phyloP scores from a whole-genome alignment of 2,797 vertebrate species.

The Glyptemys insculpta region DNA sequence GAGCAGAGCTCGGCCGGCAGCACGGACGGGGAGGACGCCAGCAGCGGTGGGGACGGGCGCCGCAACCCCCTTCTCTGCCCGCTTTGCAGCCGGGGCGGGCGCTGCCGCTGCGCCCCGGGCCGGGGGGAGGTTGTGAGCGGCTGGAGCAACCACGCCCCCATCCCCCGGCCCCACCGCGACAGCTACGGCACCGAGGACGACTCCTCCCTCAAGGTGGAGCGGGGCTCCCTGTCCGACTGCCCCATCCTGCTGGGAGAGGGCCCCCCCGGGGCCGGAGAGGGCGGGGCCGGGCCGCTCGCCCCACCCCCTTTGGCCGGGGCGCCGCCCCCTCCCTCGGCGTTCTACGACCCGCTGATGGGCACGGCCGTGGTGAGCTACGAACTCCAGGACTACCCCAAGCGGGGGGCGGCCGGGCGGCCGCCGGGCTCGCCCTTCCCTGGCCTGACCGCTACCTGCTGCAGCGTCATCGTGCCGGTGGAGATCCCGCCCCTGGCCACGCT shows the following conservation, averaged over 20 bases:
- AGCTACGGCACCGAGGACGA: constrained; percentile 76
- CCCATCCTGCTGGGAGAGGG: constrained; percentile 78
- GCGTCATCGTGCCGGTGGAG: constrained; percentile 46
- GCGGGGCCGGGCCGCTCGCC: constrained; percentile 59
- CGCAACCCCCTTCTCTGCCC: constrained; percentile 74
- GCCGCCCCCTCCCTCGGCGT: constrained; percentile 77
- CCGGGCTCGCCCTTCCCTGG: constrained; percentile 83
- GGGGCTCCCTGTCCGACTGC: constrained; percentile 78
- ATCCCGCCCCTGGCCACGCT: constrained; percentile 54
- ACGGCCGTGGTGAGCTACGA: constrained; percentile 86
- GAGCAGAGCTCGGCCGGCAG: constrained; percentile 78
- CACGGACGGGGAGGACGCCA: constrained; percentile 69
- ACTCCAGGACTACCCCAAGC: constrained; percentile 86
- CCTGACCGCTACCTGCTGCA: constrained; percentile 55
- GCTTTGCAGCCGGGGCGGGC: constrained; percentile 73
- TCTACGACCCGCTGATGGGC: constrained; percentile 86
- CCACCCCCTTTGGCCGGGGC: constrained; percentile 86
- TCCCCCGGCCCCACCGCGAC: constrained; percentile 74
- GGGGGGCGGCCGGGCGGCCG: constrained; percentile 81
- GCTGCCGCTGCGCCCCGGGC: constrained; percentile 72
- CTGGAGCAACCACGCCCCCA: constrained; percentile 78
- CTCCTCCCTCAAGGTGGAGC: constrained; percentile 77
- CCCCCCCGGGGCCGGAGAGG: constrained; percentile 85
- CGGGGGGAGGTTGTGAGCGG: constrained; percentile 76
- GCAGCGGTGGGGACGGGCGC: constrained; percentile 66